These are phyloP conservation scores for Microcebus ravelobensis DNA, from an alignment of 2,113 vertebrate species.

Conservation along the genomic window DNA sequence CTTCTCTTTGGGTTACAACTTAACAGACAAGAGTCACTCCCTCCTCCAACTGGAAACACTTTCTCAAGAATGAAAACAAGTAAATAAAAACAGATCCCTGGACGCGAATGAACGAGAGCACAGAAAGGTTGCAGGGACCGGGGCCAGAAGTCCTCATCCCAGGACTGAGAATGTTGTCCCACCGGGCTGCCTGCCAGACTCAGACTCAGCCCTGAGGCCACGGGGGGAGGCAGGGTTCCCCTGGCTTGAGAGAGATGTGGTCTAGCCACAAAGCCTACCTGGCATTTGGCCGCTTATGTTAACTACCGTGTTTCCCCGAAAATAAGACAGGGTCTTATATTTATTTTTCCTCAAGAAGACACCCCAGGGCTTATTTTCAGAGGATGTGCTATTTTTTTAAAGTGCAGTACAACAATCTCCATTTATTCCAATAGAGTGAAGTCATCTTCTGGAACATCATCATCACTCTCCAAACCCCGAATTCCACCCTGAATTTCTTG, in stretches of 20 bases:
- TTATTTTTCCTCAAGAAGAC: no score
- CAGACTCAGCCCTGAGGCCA: neutral
- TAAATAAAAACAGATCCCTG: slow-evolving; percentile 53
- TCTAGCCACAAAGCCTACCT: neutral
- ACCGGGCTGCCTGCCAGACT: neutral
- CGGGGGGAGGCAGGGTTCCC: neutral
- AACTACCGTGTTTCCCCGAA: neutral
- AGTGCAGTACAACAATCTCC: no score
- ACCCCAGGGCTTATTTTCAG: no score
- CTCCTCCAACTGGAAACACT: neutral
- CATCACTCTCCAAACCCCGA: no score
- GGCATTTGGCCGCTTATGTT: neutral
- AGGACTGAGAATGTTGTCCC: neutral
- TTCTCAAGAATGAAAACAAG: slow-evolving; percentile 34
- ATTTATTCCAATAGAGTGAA: no score
- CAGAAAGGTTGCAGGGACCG: neutral
- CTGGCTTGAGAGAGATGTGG: neutral
- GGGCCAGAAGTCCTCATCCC: neutral
- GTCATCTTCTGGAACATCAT: no score
- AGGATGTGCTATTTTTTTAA: no score
- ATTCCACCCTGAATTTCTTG: no score
- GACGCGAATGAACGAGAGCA: slow-evolving; percentile 7
- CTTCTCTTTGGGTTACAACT: slow-evolving; percentile 6
- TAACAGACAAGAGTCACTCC: neutral
- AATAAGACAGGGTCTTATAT: no score